Evolutionary conservation across 2,797 vertebrate genomes (phyloP), one percentile per base, ranked within the genome.

Genomic region (Mormyrus hasselquistii): DNA sequence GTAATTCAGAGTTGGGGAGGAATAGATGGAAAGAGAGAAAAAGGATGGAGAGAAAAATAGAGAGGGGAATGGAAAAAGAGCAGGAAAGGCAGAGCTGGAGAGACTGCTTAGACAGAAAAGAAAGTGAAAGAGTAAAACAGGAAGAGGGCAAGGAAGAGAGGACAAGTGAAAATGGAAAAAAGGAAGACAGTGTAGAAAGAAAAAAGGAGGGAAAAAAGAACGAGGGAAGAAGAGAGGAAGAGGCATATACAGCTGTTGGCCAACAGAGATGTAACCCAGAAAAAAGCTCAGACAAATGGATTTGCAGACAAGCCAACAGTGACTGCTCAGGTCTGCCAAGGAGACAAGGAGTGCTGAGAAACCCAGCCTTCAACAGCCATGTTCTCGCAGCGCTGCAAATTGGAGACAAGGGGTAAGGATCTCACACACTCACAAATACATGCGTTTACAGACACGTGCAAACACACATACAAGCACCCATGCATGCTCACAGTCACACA

Each of bases 1-100:
- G 90, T 94, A 94, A 94, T 93, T 94, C 93, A 94, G 50, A 88
- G 89, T 90, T 87, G 87, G 89, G 47, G 52, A 91, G 90, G 86
- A 57, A 79, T 87, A 89, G 82, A 87, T 87, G 92, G 88, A 91
- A 88, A 90, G 89, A 91, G 90, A 89, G 90, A 47, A 50, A 87
- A 88, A 92, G 89, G 19, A 83, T 29, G 47, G 6, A 29, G 62
- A 87, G 90, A 90, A 91, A 50, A 38, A 86, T 29, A 25, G 25
- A 59, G n/a, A 25, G 62, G 29, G 65, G 57, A 9, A 3, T 1
- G 62, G 34, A 86, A 34, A 57, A 47, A 47, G 3, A 29, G 19
- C 86, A 87, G 93, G 88, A 91, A 87, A 90, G 89, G 91, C 89
- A 90, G 89, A 88, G 89, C 91, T 89, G 57, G 3, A 16, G 22